Conservation (phyloP, 92 coral and sea anemone species). For the Phenganax stokvisi region DNA sequence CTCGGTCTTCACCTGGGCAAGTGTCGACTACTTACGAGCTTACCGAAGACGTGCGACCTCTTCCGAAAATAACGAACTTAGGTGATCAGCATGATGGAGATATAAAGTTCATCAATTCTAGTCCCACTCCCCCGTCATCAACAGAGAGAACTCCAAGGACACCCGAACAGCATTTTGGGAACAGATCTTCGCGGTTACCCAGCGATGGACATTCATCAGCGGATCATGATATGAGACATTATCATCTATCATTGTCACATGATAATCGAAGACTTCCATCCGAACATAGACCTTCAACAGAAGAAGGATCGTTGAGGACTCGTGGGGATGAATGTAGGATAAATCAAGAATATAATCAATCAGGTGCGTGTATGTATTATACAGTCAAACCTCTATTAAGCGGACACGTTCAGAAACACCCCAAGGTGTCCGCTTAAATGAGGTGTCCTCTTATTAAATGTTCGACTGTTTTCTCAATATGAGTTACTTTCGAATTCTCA, state of each 20-base stretch:
- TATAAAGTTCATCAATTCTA: constrained; percentile 13
- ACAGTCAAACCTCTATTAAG: too few relatives aligned
- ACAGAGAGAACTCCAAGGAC: constrained; percentile 14
- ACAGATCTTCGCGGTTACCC: constrained; percentile 9
- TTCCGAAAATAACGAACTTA: not conserved
- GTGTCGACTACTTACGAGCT: constrained; percentile 30
- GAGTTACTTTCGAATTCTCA: too few relatives aligned
- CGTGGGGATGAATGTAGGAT: not conserved
- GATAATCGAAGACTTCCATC: not conserved
- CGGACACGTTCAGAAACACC: too few relatives aligned
- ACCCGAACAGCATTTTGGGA: constrained; percentile 13
- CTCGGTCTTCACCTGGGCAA: constrained; percentile 6
- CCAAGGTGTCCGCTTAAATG: too few relatives aligned
- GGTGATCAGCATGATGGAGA: not conserved
- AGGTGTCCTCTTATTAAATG: too few relatives aligned
- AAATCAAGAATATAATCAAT: not conserved
- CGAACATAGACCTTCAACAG: constrained; percentile 18
- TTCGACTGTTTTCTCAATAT: too few relatives aligned
- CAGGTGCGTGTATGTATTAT: not conserved
- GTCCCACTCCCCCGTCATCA: constrained; percentile 32
- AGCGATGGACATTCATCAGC: constrained; percentile 9
- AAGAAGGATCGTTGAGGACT: constrained; percentile 7
- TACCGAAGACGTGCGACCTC: not conserved
- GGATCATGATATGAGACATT: not conserved
- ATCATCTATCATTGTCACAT: constrained; percentile 9